Evolutionary conservation across 1,140 invertebrate genomes (phyloP), one percentile per base, ranked within the genome.

Genomic region (Ceratoteleas bidentatus): DNA sequence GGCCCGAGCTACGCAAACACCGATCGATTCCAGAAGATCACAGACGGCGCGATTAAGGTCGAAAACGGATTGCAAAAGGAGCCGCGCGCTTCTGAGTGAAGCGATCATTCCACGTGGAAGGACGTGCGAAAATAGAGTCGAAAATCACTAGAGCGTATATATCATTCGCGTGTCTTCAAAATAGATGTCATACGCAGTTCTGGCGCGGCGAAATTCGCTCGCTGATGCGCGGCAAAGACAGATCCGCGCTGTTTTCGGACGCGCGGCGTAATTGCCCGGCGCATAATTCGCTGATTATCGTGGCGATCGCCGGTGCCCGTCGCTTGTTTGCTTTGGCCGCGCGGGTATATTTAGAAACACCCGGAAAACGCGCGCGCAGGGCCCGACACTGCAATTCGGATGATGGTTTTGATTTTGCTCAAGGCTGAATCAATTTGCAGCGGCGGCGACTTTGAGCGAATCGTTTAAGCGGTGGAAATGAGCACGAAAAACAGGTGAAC

Each of bases 111-210:
- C 47, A 40, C 58, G 34, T 36, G 7, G 61, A 64, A 61, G 64
- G 47, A 50, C 64, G 74, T 58, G 61, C 74, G 49, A 76, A 81
- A 78, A 78, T 75, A 78, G 64, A 75, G 81, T 70, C 54, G 61
- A 72, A 72, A 76, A 68, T 83, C 65, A 75, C 45, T 79, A 11
- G 45, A 47, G 57, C 70, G 52, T 69, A 74, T 85, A 81, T 83
- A 83, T 82, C 84, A 81, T 74, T 77, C 64, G 56, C 80, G 34
- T 68, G 66, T 72, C 64, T 80, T 73, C 77, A 77, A 83, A 85
- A 83, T 85, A 83, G 83, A 85, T 78, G 83, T 83, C 76, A 80
- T 83, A 78, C 80, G 81, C 65, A 81, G 81, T 83, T 83, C 77
- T 80, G 80, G 70, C 83, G 69, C 43, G 40, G 40, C 61, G 57